Conservation (phyloP, 2,113 vertebrate species). For the Brachirus orientalis region DNA sequence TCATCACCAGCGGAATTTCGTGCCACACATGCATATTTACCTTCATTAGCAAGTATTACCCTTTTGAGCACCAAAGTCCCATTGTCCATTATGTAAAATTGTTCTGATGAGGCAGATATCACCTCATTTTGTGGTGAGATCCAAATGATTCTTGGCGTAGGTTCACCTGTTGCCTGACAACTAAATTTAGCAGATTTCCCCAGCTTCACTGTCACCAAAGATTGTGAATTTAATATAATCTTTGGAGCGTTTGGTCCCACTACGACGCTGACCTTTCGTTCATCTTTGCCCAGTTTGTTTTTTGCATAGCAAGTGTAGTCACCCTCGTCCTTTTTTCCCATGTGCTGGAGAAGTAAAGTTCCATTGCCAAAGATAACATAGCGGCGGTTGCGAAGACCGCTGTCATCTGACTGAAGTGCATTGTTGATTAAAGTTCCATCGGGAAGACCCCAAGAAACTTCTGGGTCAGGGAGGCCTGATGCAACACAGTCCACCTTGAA, state of each 20-base stretch:
- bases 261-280: constrained; percentile 79
- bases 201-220: constrained; percentile 57
- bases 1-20: constrained; percentile 80
- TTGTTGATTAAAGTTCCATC: constrained; percentile 84
- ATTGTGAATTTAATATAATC: constrained; percentile 70
- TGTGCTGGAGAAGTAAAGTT: constrained; percentile 82
- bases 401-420: constrained; percentile 81
- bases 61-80: constrained; percentile 77
- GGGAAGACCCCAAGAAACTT: constrained; percentile 84
- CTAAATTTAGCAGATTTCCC: constrained; percentile 70
- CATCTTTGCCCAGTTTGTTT: constrained; percentile 82
- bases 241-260: constrained; percentile 73
- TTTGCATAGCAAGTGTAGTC: constrained; percentile 84
- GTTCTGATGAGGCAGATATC: constrained; percentile 65
- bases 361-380: constrained; percentile 83
- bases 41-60: constrained; percentile 72
- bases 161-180: constrained; percentile 78
- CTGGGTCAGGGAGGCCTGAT: constrained; percentile 82
- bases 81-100: constrained; percentile 69
- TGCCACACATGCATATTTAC: constrained; percentile 82
- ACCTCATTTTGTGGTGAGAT: constrained; percentile 79
- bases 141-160: constrained; percentile 78
- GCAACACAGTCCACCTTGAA: constrained; percentile 82
- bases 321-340: constrained; percentile 81
- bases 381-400: constrained; percentile 71